Percentiles rank a stretch among this genome's conserved stretches.
phyloP scores from a whole-genome alignment of 2,888 invertebrate genomes.

The Drosophila maculinotata region DNA sequence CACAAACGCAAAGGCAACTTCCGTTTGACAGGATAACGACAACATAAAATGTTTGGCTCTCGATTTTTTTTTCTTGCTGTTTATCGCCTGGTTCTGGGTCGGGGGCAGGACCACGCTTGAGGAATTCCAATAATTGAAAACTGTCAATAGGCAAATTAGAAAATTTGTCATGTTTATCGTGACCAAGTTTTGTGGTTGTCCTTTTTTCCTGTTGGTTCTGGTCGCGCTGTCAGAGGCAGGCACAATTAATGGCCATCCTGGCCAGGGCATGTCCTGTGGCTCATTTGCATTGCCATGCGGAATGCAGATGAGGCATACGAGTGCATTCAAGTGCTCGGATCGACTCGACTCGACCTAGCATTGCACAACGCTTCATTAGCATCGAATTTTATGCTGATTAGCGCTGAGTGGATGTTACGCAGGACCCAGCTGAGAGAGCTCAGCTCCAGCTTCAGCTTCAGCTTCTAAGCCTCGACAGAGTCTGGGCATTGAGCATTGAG shows the following conservation, averaged over 20 bases:
- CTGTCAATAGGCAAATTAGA: conserved; percentile 78
- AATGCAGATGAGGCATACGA: conserved; percentile 47
- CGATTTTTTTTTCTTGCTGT: background rate
- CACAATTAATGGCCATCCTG: conserved; percentile 49
- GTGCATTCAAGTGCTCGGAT: conserved; percentile 53
- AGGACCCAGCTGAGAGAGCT: conserved; percentile 17
- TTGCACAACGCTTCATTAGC: conserved; percentile 76
- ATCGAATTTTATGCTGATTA: conserved; percentile 78
- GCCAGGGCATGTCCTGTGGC: conserved; percentile 61
- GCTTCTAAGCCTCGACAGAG: conserved; percentile 1
- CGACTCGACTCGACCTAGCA: conserved; percentile 17
- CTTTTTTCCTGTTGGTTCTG: conserved; percentile 16
- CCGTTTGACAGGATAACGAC: conserved; percentile 36
- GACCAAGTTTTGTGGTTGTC: conserved; percentile 55
- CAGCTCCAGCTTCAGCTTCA: conserved; percentile 3
- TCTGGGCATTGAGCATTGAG: no score
- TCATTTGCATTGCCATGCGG: conserved; percentile 64
- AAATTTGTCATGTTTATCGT: conserved; percentile 75
- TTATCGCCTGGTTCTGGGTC: conserved; percentile 29
- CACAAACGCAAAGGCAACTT: conserved; percentile 32
- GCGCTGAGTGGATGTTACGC: conserved; percentile 28
- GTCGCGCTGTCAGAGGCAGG: conserved; percentile 29
- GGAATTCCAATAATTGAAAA: conserved; percentile 74
- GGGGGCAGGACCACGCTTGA: conserved; percentile 56
- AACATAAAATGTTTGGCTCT: conserved; percentile 10